These are phyloP conservation scores for Antechinus stuartii DNA, from an alignment of 2,113 vertebrate species.

Conservation along the genomic window DNA sequence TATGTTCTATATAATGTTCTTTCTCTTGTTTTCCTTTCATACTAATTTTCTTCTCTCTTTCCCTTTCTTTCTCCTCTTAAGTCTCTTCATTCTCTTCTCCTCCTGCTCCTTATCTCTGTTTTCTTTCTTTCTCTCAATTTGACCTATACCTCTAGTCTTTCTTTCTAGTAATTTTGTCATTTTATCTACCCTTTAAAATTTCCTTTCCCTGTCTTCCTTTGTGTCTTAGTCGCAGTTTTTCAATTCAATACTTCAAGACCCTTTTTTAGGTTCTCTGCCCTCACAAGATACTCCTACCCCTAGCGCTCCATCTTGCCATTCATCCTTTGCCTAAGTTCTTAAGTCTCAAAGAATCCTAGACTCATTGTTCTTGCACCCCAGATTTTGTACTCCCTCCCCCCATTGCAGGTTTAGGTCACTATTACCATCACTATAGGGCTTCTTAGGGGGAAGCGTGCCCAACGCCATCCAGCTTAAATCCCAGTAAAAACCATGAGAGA, in stretches of 20 bases:
- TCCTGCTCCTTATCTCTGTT: not conserved
- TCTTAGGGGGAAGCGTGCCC: not conserved
- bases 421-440: not conserved
- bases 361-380: not conserved
- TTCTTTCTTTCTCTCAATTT: not conserved
- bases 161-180: not conserved
- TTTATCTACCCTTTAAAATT: not conserved
- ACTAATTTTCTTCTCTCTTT: not conserved
- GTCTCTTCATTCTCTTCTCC: not conserved
- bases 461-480: not conserved
- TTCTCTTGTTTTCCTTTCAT: not conserved
- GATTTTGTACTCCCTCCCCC: not conserved
- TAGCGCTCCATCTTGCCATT: not conserved
- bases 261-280: not conserved
- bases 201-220: not conserved
- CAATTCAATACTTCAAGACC: not conserved
- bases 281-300: not conserved
- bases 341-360: not conserved
- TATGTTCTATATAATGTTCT: not conserved
- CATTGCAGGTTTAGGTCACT: not conserved
- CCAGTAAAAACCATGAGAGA: not conserved
- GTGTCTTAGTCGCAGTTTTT: not conserved
- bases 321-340: too few species aligned
- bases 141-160: not conserved
- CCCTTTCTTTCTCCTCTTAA: not conserved